Percentiles rank a stretch among this genome's conserved stretches.
phyloP scores from a whole-genome alignment of 2,797 vertebrate species.

The Neopelma chrysocephalum region DNA sequence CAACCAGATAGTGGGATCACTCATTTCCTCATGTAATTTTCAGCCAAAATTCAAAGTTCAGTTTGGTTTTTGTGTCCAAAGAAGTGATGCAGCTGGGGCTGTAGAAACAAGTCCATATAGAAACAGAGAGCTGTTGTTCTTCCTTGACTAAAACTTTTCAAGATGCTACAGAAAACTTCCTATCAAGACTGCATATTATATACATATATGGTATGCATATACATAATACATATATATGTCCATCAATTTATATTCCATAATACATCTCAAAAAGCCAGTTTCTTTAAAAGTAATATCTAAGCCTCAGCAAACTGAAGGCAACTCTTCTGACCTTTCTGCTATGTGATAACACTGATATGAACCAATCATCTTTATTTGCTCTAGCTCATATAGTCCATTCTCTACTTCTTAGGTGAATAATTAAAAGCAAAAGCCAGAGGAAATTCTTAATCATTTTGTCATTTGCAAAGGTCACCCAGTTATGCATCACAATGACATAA shows the following conservation, averaged over 20 bases:
- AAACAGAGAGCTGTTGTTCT: neutral
- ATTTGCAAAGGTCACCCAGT: constrained; percentile 37
- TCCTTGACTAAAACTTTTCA: neutral
- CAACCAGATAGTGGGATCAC: neutral
- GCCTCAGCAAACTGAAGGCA: neutral
- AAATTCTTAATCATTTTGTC: constrained; percentile 48
- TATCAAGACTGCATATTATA: neutral
- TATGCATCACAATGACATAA: neutral
- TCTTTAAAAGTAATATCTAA: neutral
- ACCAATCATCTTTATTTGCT: neutral
- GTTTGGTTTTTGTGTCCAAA: neutral
- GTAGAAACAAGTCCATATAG: neutral
- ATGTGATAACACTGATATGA: neutral
- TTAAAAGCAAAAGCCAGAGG: constrained; percentile 50
- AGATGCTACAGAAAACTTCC: neutral
- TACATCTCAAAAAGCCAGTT: neutral
- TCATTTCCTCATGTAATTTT: neutral
- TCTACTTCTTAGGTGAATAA: neutral
- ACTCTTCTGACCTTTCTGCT: neutral
- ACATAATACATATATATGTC: neutral
- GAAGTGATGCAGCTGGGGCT: neutral
- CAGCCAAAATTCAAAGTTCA: neutral
- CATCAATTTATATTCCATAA: neutral
- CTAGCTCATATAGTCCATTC: neutral
- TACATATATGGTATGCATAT: accelerated